phyloP scores from a whole-genome alignment of 2,888 invertebrate genomes.

The Sympetrum striolatum region DNA sequence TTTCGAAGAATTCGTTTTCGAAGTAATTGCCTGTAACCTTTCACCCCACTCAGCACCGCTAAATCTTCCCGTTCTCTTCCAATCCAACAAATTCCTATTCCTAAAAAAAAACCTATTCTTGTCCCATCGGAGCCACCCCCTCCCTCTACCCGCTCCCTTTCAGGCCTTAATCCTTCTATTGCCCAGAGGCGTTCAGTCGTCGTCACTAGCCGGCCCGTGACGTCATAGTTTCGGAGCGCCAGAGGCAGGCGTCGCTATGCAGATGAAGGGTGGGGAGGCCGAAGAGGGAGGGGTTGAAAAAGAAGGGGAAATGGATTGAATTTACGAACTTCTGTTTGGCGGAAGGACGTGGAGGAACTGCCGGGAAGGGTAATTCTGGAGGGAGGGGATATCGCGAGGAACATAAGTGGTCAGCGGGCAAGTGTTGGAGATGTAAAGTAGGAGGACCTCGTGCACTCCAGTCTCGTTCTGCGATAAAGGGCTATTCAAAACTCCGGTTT shows the following conservation, averaged over 20 bases:
- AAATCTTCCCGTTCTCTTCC: background rate
- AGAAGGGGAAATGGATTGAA: background rate
- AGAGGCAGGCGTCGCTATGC: background rate
- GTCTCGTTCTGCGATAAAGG: background rate
- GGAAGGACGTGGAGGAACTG: background rate
- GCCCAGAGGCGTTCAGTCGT: background rate
- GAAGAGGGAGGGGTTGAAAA: background rate
- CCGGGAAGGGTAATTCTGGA: background rate
- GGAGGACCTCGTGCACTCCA: background rate
- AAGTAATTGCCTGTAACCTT: too few relatives aligned
- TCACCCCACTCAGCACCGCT: background rate
- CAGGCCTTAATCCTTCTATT: background rate
- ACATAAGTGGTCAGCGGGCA: background rate
- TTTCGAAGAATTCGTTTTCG: too few relatives aligned
- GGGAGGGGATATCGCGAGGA: background rate
- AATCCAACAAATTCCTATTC: background rate
- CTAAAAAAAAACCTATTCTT: background rate
- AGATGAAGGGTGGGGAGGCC: background rate
- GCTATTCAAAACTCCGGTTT: background rate
- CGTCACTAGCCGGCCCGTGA: constrained; percentile 31
- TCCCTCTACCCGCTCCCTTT: background rate
- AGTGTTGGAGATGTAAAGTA: background rate
- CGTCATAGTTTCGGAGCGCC: constrained; percentile 21
- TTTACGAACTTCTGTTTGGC: background rate
- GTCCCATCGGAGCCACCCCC: background rate